Evolutionary conservation across 2,888 invertebrate species (phyloP), one percentile per base, ranked within the genome.

Genomic region (Apoderus coryli): DNA sequence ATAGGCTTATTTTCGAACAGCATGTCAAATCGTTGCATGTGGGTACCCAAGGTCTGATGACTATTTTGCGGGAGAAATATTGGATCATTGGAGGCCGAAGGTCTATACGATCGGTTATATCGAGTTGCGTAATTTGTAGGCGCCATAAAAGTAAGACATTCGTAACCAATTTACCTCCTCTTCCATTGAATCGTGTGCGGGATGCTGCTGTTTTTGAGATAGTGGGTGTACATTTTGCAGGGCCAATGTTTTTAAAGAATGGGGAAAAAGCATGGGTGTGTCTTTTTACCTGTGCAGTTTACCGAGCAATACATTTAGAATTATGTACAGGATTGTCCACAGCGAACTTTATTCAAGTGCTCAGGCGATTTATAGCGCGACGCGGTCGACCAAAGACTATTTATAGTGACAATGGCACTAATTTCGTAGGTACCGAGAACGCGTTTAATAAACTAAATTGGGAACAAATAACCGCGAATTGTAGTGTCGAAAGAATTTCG

Each of bases 221-320:
- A 3, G 37, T 36, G 2, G 56, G 53, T 2, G 38, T 56, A 1
- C 55, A 57, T 35, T 43, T 56, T 22, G 45, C 49, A 4, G 58
- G 59, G 0, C 57, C 58, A 1, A 24, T 59, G 9, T 37, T 29
- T 14, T 33, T 53, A 4, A 47, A 37, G 25, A 41, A 34, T 15
- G 41, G 44, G 5, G 23, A 36, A 11, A 48, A 52, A 29, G 42
- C 37, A 4, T 57, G 50, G 47, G 42, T 58, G 3, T 40, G 44
- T 11, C 16, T 60, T 2, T 51, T 49, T 32, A 59, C 57, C 0
- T 61, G 59, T 43, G 50, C 57, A 2, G 41, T 53, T 1, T 56
- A 52, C 19, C 43, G 54, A 4, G 48, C 49, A 0, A 40, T 59
- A 6, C 54, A 57, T 38, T 38, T 60, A 10, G 58, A 59, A 37